phyloP scores from a whole-genome alignment of 1,140 invertebrate species.

The Procambarus clarkii region DNA sequence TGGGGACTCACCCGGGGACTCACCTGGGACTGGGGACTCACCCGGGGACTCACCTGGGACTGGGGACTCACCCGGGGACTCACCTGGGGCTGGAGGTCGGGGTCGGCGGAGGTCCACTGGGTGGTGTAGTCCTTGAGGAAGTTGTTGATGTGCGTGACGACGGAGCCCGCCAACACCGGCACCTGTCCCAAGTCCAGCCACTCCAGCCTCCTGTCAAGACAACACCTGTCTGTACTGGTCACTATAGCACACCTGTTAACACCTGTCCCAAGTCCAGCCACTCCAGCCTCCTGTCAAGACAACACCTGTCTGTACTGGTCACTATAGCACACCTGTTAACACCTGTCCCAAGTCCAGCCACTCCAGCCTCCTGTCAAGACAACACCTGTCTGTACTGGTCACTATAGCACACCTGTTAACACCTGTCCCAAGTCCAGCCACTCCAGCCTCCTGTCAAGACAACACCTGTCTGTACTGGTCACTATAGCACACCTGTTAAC shows the following conservation, averaged over 20 bases:
- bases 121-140: slow-evolving; percentile 66
- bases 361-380: slow-evolving; percentile 57
- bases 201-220: slow-evolving; percentile 57
- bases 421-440: neutral
- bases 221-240: neutral
- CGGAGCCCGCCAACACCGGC: slow-evolving; percentile 53
- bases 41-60: neutral
- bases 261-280: neutral
- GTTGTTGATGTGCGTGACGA: slow-evolving; percentile 64
- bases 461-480: slow-evolving; percentile 36
- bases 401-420: neutral
- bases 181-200: slow-evolving; percentile 53
- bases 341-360: slow-evolving; percentile 39
- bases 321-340: neutral
- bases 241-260: neutral
- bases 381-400: neutral
- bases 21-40: neutral
- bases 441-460: no score
- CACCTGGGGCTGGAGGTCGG: slow-evolving; percentile 60
- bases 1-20: neutral
- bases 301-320: slow-evolving; percentile 36
- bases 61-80: neutral
- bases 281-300: no score
- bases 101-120: slow-evolving; percentile 59
- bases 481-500: neutral